Conservation (phyloP, 2,113 vertebrate species). For the Plecotus auritus region DNA sequence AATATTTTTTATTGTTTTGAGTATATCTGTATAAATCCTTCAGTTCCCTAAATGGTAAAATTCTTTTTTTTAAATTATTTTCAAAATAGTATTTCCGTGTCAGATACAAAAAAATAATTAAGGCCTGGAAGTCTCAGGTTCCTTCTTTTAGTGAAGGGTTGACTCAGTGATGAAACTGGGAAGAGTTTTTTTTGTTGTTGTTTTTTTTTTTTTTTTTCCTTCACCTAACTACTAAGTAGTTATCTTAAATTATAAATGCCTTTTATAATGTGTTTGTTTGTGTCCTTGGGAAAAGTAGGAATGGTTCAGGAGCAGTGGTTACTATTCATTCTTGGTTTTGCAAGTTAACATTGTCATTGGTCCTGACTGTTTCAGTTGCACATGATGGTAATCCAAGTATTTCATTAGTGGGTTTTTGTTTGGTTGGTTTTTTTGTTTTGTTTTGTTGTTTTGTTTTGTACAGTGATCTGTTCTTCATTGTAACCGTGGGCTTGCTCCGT, state of each 20-base stretch:
- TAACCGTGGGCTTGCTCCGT: not conserved
- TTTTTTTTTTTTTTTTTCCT: not conserved
- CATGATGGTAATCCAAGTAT: not conserved
- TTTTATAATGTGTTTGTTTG: not conserved
- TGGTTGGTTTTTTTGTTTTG: no score
- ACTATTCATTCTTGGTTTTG: not conserved
- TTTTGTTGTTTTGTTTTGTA: not conserved
- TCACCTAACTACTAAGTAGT: not conserved
- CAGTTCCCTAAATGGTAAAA: not conserved
- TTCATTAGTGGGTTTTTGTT: not conserved
- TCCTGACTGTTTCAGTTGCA: not conserved
- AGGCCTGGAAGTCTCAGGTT: not conserved
- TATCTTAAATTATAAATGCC: not conserved
- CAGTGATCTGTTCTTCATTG: not conserved
- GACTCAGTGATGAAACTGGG: not conserved
- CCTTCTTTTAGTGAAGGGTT: not conserved
- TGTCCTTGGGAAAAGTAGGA: not conserved
- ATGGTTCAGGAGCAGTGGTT: not conserved
- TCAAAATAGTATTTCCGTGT: not conserved
- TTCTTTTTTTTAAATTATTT: constrained; percentile 18
- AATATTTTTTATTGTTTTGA: constrained; percentile 8
- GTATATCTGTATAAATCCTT: not conserved
- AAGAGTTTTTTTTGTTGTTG: not conserved
- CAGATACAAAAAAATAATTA: not conserved
- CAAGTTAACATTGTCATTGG: not conserved